Base-by-base conservation (phyloP, 1,140 invertebrate species). In the Drosophila bocqueti region DNA sequence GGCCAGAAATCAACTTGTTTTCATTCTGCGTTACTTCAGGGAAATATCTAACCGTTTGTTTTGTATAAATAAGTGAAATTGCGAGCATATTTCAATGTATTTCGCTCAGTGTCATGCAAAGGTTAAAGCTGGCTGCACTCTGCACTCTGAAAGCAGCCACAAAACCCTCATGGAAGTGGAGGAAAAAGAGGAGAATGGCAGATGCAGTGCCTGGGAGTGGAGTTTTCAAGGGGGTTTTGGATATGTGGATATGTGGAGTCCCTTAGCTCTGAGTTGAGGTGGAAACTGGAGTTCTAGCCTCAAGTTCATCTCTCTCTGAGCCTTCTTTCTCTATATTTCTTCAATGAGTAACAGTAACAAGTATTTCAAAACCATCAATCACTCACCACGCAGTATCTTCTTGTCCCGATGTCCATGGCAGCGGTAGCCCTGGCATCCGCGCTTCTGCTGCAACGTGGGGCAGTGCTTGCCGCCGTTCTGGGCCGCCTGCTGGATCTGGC, bases 401-500 rank as follows among this genome's bases (percentile, higher is more conserved):
- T 95, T 94, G 84, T 96, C 95, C 16, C 94, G 95, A 82, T 96
- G 95, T 43, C 95, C 94, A 24, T 95, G 94, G 81, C 96, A 97
- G 2, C 94, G 94, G 26, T 94, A 95, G 46, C 95, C 95, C 82
- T 96, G 95, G 91, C 96, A 97, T 2, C 95, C 96, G 21, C 96
- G 93, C 61, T 95, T 95, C 90, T 97, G 96, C 58, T 96, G 93
- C 66, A 97, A 92, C 18, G 95, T 95, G 1, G 96, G 96, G 92
- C 96, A 97, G 74, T 96, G 95, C 74, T 93, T 95, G 63, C 97
- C 97, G 0, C 96, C 96, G 83, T 97, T 97, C 46, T 95, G 94
- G 2, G 96, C 94, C 16, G 94, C 94, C 34, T 94, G 94, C 21
- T 95, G 76, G 16, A 97, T 93, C 36, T 93, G 93, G 13, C 97